Conservation (phyloP, 2,113 vertebrate species). For the Ceratotherium simum region DNA sequence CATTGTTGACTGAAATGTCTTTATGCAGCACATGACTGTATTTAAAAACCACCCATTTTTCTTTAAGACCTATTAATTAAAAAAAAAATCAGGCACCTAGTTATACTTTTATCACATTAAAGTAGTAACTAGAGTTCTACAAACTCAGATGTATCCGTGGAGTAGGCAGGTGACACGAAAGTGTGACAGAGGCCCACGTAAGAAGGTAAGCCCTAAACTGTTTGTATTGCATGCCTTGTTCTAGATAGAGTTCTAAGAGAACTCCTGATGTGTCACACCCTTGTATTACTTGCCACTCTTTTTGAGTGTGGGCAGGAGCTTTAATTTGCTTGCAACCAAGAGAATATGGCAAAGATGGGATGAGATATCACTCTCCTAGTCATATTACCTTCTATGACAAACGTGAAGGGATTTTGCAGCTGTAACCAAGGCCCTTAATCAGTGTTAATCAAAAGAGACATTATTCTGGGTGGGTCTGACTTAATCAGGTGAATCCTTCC, state of each 20-base stretch:
- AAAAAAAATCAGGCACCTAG: not conserved
- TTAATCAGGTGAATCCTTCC: not conserved
- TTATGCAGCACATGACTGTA: not conserved
- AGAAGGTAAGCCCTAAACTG: rapidly evolving
- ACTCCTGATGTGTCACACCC: rapidly evolving
- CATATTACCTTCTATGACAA: not conserved
- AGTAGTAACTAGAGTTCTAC: not conserved
- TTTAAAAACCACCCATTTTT: not conserved
- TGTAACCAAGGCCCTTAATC: not conserved
- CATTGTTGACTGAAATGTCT: too few relatives aligned
- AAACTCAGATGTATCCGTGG: not conserved
- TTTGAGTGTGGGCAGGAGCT: not conserved
- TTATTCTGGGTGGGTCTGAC: not conserved
- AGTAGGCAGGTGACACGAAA: not conserved
- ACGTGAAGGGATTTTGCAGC: not conserved
- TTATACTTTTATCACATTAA: not conserved
- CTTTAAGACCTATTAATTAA: not conserved
- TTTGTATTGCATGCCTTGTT: not conserved
- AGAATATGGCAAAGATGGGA: not conserved
- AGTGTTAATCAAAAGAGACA: not conserved
- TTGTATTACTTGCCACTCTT: too few relatives aligned
- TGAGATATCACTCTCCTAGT: not conserved
- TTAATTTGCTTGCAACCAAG: not conserved
- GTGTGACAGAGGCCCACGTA: not conserved
- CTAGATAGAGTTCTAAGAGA: not conserved